These are phyloP conservation scores for Eledone cirrhosa DNA, from an alignment of 2,888 invertebrate species.

Conservation along the genomic window DNA sequence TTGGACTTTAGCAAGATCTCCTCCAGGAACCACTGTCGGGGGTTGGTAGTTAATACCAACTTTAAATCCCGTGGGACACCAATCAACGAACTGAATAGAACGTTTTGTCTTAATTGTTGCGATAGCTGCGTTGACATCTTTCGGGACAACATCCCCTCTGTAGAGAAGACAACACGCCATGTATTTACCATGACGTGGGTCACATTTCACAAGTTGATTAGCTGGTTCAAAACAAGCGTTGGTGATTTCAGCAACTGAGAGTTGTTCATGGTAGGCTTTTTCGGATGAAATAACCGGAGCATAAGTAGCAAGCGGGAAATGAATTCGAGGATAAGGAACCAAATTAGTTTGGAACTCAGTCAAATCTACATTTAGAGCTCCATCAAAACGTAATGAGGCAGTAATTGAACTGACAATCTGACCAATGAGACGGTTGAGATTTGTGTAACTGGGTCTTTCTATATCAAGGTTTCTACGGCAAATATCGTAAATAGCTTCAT, in stretches of 20 bases:
- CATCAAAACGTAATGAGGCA: slow-evolving; percentile 60
- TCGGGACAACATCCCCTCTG: slow-evolving; percentile 63
- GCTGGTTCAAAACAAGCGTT: slow-evolving; percentile 75
- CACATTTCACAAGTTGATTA: slow-evolving; percentile 66
- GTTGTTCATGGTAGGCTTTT: slow-evolving; percentile 51
- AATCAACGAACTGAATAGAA: slow-evolving; percentile 60
- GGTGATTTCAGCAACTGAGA: slow-evolving; percentile 57
- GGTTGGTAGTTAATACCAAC: slow-evolving; percentile 85
- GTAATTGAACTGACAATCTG: slow-evolving; percentile 75
- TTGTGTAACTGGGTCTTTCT: slow-evolving; percentile 85
- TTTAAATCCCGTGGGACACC: slow-evolving; percentile 55
- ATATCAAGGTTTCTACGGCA: slow-evolving; percentile 83
- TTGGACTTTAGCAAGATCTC: slow-evolving; percentile 39
- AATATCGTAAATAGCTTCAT: slow-evolving; percentile 90
- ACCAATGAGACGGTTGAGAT: slow-evolving; percentile 91
- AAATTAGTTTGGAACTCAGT: slow-evolving; percentile 70
- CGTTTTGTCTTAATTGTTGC: slow-evolving; percentile 62
- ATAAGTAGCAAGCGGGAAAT: slow-evolving; percentile 85
- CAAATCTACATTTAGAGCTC: slow-evolving; percentile 68
- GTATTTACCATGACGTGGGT: slow-evolving; percentile 69
- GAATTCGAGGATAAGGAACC: slow-evolving; percentile 72
- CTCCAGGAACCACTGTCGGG: slow-evolving; percentile 73
- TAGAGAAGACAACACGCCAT: slow-evolving; percentile 69
- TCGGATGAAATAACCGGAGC: slow-evolving; percentile 81
- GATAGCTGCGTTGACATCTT: slow-evolving; percentile 64